Conservation (phyloP, 2,797 vertebrate genomes). For the Vipera latastei region DNA sequence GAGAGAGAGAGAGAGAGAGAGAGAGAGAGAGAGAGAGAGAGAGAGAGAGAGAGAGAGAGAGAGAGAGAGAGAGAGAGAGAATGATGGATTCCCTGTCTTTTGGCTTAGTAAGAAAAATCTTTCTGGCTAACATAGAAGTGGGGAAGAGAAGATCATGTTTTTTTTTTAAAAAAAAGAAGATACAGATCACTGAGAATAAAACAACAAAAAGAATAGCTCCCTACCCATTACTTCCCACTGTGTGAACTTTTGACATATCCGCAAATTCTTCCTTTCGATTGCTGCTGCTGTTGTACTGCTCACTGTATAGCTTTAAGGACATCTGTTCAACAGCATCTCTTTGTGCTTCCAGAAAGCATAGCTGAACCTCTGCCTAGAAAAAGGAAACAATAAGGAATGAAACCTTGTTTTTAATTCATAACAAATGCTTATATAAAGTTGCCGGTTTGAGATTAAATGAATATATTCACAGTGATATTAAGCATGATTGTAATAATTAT, state of each 20-base stretch:
- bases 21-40: neutral
- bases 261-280: conserved; percentile 78
- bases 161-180: conserved; percentile 35
- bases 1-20: rapidly evolving
- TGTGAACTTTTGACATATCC: conserved; percentile 81
- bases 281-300: conserved; percentile 77
- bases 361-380: conserved; percentile 79
- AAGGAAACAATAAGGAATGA: conserved; percentile 65
- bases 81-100: conserved; percentile 16
- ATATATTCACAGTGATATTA: conserved; percentile 8
- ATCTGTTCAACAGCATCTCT: conserved; percentile 89
- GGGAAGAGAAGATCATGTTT: conserved; percentile 39
- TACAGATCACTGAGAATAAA: conserved; percentile 72
- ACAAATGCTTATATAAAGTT: conserved; percentile 61
- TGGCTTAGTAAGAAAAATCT: conserved; percentile 42
- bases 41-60: too few relatives aligned
- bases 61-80: neutral
- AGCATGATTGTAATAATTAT: neutral
- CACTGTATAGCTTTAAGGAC: conserved; percentile 84
- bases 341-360: conserved; percentile 82
- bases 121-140: conserved; percentile 39
- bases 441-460: conserved; percentile 43
- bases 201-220: conserved; percentile 70
- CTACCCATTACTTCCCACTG: conserved; percentile 85
- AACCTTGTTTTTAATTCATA: conserved; percentile 54